These are phyloP conservation scores for Hassar affinis DNA, from an alignment of 2,113 vertebrate genomes.

Conservation along the genomic window DNA sequence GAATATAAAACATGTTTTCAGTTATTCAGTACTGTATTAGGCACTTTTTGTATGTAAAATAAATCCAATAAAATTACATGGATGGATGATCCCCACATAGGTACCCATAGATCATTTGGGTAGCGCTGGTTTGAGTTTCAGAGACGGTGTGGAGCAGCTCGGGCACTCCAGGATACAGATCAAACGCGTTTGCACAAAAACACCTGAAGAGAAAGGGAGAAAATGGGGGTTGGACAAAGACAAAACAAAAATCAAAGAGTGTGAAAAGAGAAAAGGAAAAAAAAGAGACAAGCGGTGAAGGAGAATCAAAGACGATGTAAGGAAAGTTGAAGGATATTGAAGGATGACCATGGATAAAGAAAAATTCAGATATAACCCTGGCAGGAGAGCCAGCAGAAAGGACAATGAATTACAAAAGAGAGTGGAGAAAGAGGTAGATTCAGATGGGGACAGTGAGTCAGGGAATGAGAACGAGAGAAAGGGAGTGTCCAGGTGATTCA, in stretches of 20 bases:
- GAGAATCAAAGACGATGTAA: conserved; percentile 8
- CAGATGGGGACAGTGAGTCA: conserved; percentile 51
- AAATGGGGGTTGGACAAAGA: conserved; percentile 49
- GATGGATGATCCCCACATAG: no score
- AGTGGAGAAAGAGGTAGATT: conserved; percentile 32
- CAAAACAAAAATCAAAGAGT: conserved; percentile 50
- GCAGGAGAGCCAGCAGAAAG: conserved; percentile 26
- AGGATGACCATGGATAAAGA: conserved; percentile 37
- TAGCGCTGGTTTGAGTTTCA: conserved; percentile 3
- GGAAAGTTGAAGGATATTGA: conserved; percentile 23
- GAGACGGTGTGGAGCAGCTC: neutral
- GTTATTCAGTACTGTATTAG: neutral
- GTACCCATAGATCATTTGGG: neutral
- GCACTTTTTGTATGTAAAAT: neutral
- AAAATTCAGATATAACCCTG: conserved; percentile 23
- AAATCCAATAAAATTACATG: neutral
- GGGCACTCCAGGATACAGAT: conserved; percentile 25
- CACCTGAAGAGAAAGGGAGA: conserved; percentile 41
- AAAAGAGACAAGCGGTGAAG: neutral
- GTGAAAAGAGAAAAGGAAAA: conserved; percentile 52
- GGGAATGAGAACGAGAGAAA: conserved; percentile 34
- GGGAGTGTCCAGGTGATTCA: conserved; percentile 66
- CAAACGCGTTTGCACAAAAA: conserved; percentile 28
- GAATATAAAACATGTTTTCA: no score
- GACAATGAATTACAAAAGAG: conserved; percentile 18